Evolutionary conservation across 2,113 vertebrate genomes (phyloP).

Genomic region (Polypterus bichir): DNA sequence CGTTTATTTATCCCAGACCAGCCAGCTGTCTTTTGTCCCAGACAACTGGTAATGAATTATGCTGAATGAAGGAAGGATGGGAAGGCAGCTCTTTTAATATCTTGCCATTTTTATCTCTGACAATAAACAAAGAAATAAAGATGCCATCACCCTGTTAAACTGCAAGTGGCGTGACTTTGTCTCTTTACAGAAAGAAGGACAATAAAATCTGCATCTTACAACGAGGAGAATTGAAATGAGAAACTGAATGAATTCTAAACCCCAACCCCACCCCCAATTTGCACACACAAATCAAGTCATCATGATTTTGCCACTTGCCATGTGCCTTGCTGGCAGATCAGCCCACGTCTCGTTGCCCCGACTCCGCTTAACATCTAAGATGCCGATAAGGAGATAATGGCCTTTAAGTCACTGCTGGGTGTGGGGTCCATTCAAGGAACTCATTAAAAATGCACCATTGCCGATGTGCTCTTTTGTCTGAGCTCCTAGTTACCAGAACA

Average conservation of each 20-base stretch:
- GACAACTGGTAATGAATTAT: background rate
- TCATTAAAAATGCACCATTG: constrained; percentile 38
- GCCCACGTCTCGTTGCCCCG: constrained; percentile 27
- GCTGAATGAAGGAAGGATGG: no score
- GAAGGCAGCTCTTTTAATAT: no score
- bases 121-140: no score
- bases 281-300: constrained; percentile 12
- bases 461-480: constrained; percentile 37
- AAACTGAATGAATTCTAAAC: background rate
- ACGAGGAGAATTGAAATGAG: background rate
- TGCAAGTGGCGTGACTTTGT: no score
- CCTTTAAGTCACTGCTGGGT: constrained; percentile 36
- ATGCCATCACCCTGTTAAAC: no score
- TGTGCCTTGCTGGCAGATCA: constrained; percentile 32
- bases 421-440: constrained; percentile 35
- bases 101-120: no score
- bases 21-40: background rate
- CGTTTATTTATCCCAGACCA: background rate
- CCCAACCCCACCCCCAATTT: background rate
- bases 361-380: constrained; percentile 26
- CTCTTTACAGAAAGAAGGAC: no score
- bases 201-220: no score
- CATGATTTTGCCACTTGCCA: constrained; percentile 35
- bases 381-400: constrained; percentile 33
- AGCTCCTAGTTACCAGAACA: constrained; percentile 33